Percentiles rank a stretch among this genome's conserved stretches.
Conservation (phyloP, 2,888 invertebrate species). For the Sturmia bella region DNA sequence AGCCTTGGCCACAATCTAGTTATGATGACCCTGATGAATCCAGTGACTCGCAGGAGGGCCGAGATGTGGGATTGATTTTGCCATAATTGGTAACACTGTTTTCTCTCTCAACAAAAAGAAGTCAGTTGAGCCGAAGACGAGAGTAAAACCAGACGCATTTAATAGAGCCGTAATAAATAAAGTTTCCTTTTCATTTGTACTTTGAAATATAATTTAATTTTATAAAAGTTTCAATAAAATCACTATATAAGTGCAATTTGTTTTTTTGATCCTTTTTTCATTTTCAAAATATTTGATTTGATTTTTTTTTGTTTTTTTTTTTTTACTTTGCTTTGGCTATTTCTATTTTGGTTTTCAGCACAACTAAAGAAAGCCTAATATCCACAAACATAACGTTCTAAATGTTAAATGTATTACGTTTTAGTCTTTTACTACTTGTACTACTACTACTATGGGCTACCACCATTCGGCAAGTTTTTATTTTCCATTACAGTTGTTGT, state of each 20-base stretch:
- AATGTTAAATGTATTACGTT: slow-evolving; percentile 68
- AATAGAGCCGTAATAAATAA: too few species aligned
- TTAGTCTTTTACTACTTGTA: slow-evolving; percentile 48
- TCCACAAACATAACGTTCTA: slow-evolving; percentile 61
- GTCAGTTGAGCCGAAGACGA: too few species aligned
- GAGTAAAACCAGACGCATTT: too few species aligned
- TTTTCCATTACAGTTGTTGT: slow-evolving; percentile 56
- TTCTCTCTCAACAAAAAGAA: too few species aligned
- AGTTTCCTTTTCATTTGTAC: too few species aligned
- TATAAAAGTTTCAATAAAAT: too few species aligned
- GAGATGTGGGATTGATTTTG: too few species aligned
- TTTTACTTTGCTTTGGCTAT: slow-evolving; percentile 25
- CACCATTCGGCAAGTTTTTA: slow-evolving; percentile 60
- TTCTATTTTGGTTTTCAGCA: slow-evolving; percentile 18
- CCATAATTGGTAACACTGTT: too few species aligned
- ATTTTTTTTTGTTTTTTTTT: slow-evolving; percentile 38
- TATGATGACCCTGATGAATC: too few species aligned
- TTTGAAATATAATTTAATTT: too few species aligned
- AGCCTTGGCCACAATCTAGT: too few species aligned
- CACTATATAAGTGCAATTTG: slow-evolving; percentile 48
- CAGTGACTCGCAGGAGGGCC: too few species aligned
- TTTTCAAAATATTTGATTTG: slow-evolving; percentile 30
- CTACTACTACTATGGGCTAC: slow-evolving; percentile 50
- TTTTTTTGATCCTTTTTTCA: background rate
- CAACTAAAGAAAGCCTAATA: slow-evolving; percentile 54